Base-by-base conservation (phyloP, 92 coral and sea anemone genomes). In the Bergia puertoricense region DNA sequence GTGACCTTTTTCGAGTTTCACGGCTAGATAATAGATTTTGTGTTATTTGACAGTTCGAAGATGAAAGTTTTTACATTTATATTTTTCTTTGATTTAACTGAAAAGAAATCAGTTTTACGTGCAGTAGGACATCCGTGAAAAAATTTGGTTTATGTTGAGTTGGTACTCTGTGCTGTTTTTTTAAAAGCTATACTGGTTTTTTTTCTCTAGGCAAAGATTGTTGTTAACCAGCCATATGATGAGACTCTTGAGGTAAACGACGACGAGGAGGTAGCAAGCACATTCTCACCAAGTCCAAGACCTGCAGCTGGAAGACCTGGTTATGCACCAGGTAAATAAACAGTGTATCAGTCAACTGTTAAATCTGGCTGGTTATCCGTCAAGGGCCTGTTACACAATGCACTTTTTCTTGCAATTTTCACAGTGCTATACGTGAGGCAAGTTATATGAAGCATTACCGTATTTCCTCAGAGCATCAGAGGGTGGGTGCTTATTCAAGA, bases 201-300 rank as follows among this genome's bases (percentile, higher is more conserved):
- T 51, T 40, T 8, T 48, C 39, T 75, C 40, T 77, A 96, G 99
- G 79, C 96, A 67, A 94, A 92, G 65, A 94, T 95, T 85, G 96
- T 96, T 66, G 99, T 95, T 78, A 96, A 96, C 88, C 99, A 96
- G 88, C 99, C 98, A 51, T 96, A 96, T 92, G 99, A 96, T 86
- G 99, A 96, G 84, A 88, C 98, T 45, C 94, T 96, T 59, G 99
- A 96, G 72, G 99, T 96, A 56, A 96, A 96, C 79, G 99, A 96
- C 94, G 99, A 96, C 71, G 99, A 96, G 85, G 99, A 96, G 86
- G 99, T 96, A 86, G 99, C 99, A 46, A 96, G 99, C 59, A 95
- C 98, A 48, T 96, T 95, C 88, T 89, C 99, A 68, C 99, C 99
- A 62, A 96, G 99, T 62, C 99, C 99, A 76, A 92, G 98, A 88